Percentiles rank a stretch among this genome's conserved stretches.
Conservation (phyloP, 2,113 vertebrate species). For the Poeciliopsis turrubarensis region DNA sequence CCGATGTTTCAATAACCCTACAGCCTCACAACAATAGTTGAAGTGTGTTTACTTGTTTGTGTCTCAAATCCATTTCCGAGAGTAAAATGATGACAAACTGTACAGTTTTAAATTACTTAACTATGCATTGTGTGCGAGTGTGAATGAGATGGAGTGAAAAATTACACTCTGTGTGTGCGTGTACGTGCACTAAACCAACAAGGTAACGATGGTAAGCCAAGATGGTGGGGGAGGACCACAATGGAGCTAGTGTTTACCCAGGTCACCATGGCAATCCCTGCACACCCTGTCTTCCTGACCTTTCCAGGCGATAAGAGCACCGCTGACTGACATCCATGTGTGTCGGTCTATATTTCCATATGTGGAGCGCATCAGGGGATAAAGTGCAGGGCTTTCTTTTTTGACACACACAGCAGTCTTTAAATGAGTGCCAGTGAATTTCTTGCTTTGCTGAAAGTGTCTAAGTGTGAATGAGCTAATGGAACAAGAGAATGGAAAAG, state of each 20-base stretch:
- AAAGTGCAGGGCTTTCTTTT: not conserved
- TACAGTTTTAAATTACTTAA: not conserved
- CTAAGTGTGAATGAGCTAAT: not conserved
- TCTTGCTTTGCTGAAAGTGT: constrained; percentile 1
- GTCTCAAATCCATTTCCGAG: not conserved
- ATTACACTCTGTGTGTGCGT: constrained; percentile 6
- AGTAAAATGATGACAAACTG: constrained; percentile 26
- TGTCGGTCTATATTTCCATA: constrained; percentile 22
- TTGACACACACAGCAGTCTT: not conserved
- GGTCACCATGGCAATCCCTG: constrained; percentile 57
- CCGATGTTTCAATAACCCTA: constrained; percentile 48
- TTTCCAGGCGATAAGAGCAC: constrained; percentile 60
- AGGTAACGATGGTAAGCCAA: constrained; percentile 30
- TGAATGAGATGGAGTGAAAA: not conserved
- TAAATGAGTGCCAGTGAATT: constrained; percentile 6
- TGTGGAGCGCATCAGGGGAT: constrained; percentile 13
- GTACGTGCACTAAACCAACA: constrained; percentile 37
- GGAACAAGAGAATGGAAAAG: constrained; percentile 10
- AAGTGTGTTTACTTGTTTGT: constrained; percentile 3
- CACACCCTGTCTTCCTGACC: constrained; percentile 49
- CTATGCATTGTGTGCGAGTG: not conserved
- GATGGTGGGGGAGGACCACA: constrained; percentile 37
- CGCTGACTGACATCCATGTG: constrained; percentile 30
- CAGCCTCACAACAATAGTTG: constrained; percentile 15
- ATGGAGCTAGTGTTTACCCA: constrained; percentile 60